phyloP scores from a whole-genome alignment of 2,113 vertebrate genomes.

The Phalacrocorax pelagicus region DNA sequence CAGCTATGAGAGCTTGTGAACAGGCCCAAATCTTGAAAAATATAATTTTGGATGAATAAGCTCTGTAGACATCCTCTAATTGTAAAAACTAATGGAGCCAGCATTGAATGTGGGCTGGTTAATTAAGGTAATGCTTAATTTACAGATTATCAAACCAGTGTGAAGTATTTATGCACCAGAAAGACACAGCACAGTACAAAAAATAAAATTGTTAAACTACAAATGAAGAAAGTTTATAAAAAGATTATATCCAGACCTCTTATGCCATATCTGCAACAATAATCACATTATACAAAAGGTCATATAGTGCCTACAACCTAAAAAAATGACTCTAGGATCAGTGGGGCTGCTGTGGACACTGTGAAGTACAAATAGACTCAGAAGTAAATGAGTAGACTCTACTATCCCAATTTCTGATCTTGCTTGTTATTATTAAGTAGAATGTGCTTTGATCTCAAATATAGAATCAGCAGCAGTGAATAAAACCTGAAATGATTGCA shows the following conservation, averaged over 20 bases:
- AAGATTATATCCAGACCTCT: background rate
- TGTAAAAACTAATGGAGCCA: background rate
- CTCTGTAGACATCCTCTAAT: background rate
- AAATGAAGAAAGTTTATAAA: background rate
- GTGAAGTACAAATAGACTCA: constrained; percentile 1
- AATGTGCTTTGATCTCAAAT: background rate
- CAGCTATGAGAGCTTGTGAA: background rate
- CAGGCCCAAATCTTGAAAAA: background rate
- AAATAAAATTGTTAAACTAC: background rate
- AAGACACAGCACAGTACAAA: background rate
- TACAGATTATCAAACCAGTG: background rate
- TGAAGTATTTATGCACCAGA: background rate
- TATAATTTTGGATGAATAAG: background rate
- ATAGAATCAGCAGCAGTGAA: background rate
- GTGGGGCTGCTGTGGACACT: background rate
- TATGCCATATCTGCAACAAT: background rate
- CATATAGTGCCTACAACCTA: background rate
- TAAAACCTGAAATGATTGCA: background rate
- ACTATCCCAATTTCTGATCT: background rate
- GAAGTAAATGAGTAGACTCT: background rate
- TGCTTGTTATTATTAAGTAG: background rate
- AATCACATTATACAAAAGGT: background rate
- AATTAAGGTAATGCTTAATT: constrained; percentile 32
- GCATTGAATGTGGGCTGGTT: background rate
- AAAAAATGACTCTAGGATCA: background rate